Conservation (phyloP, 2,797 vertebrate species). For the Melanogrammus aeglefinus region DNA sequence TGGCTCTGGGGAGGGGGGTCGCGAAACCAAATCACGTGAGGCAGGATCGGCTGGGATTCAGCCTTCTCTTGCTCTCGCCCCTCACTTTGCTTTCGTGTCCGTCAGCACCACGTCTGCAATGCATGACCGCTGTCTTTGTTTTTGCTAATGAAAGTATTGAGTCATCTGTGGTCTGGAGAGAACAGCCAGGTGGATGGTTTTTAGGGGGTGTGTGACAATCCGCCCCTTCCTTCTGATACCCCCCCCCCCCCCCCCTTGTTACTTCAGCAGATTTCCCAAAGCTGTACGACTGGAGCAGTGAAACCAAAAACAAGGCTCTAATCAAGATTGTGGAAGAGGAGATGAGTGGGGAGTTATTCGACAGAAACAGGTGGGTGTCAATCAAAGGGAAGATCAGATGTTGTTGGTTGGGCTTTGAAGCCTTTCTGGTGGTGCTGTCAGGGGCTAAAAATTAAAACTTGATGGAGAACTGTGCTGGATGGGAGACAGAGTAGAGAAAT, state of each 20-base stretch:
- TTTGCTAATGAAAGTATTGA: background rate
- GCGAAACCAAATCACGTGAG: conserved; percentile 52
- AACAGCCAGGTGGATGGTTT: background rate
- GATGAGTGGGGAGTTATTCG: background rate
- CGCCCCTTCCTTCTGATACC: background rate
- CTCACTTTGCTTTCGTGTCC: conserved; percentile 16
- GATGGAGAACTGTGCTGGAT: conserved; percentile 4
- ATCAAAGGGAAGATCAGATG: background rate
- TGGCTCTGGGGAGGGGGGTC: conserved; percentile 33
- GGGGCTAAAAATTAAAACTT: conserved; percentile 9
- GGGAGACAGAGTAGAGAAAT: conserved; percentile 8
- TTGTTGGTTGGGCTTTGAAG: background rate
- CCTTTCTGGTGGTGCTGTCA: background rate
- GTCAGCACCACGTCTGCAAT: conserved; percentile 34
- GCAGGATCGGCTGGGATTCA: conserved; percentile 10
- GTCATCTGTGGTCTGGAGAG: background rate
- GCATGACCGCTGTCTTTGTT: conserved; percentile 9
- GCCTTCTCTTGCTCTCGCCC: conserved; percentile 11
- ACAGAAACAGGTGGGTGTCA: background rate
- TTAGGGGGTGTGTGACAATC: background rate
- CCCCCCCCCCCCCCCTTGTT: background rate
- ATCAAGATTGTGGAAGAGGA: background rate
- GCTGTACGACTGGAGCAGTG: background rate
- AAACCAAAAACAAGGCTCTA: background rate
- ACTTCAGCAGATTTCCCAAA: background rate